phyloP scores from a whole-genome alignment of 2,888 invertebrate species.

The Drosophila mimica region DNA sequence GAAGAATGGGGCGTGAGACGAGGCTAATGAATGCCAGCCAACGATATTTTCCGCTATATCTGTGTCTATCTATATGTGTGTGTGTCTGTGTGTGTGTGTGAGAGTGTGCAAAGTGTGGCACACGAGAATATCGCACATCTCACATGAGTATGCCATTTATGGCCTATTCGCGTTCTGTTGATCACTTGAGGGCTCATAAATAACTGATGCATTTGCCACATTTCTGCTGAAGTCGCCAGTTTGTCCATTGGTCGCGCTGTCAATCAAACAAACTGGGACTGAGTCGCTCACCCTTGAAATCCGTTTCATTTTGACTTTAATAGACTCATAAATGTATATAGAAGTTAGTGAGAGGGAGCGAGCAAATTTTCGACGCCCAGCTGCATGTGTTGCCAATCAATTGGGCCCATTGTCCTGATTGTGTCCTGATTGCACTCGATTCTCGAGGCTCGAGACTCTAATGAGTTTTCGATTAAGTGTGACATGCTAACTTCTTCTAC shows the following conservation, averaged over 20 bases:
- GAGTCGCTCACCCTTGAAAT: constrained; percentile 27
- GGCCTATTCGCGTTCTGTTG: constrained; percentile 26
- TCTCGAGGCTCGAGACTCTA: constrained; percentile 36
- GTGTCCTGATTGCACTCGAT: constrained; percentile 43
- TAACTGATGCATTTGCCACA: constrained; percentile 41
- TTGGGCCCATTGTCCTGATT: constrained; percentile 45
- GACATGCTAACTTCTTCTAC: constrained; percentile 47
- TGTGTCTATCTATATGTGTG: fast-evolving
- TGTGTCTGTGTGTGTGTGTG: background rate
- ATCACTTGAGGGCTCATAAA: constrained; percentile 59
- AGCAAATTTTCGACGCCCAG: constrained; percentile 63
- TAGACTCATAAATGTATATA: constrained; percentile 76
- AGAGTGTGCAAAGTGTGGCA: constrained; percentile 1
- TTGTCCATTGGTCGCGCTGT: constrained; percentile 63
- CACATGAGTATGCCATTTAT: constrained; percentile 7
- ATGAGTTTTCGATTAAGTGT: constrained; percentile 79
- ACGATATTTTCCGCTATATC: constrained; percentile 9
- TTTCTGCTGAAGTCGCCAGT: constrained; percentile 12
- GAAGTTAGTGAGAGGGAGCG: constrained; percentile 3
- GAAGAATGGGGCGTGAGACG: constrained; percentile 6
- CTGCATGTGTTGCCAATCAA: constrained; percentile 71
- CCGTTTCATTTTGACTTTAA: constrained; percentile 45
- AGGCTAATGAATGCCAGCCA: constrained; percentile 35
- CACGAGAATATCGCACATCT: background rate
- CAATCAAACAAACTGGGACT: constrained; percentile 54